Evolutionary conservation across 2,888 invertebrate genomes (phyloP).

Genomic region (Orchesella flavescens): DNA sequence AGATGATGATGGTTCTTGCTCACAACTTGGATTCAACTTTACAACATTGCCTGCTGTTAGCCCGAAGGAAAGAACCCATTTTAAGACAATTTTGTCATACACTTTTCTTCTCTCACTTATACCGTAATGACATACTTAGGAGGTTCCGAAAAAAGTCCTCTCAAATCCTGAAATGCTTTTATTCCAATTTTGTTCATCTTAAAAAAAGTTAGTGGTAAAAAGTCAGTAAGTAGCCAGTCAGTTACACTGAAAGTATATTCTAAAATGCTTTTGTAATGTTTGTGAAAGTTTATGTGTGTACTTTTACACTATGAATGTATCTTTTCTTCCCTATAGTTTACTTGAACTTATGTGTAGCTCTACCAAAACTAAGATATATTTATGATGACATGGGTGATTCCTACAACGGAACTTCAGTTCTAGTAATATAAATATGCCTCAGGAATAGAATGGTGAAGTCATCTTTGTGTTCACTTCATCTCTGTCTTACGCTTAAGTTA

Average conservation of each 20-base stretch:
- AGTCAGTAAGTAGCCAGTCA: conserved; percentile 28
- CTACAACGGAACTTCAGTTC: conserved; percentile 17
- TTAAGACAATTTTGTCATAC: conserved; percentile 66
- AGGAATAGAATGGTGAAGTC: conserved; percentile 48
- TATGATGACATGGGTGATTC: conserved; percentile 58
- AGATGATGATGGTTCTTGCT: conserved; percentile 8
- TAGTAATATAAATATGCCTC: conserved; percentile 28
- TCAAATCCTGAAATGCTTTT: conserved; percentile 71
- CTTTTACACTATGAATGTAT: background rate
- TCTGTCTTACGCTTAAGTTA: background rate
- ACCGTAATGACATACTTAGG: conserved; percentile 66
- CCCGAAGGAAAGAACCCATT: conserved; percentile 57
- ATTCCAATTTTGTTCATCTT: conserved; percentile 71
- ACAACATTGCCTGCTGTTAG: conserved; percentile 34
- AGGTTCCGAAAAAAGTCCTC: conserved; percentile 54
- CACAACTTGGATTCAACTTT: too few species aligned
- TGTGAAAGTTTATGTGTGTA: background rate
- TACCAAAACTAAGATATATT: conserved; percentile 54
- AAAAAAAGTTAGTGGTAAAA: conserved; percentile 57
- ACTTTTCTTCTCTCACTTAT: conserved; percentile 61
- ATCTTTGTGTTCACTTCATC: conserved; percentile 35
- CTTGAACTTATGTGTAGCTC: conserved; percentile 16
- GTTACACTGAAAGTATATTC: background rate
- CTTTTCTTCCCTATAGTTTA: too few species aligned
- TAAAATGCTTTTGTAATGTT: background rate